Conservation (phyloP, 2,888 invertebrate species). For the Conus canariensis region DNA sequence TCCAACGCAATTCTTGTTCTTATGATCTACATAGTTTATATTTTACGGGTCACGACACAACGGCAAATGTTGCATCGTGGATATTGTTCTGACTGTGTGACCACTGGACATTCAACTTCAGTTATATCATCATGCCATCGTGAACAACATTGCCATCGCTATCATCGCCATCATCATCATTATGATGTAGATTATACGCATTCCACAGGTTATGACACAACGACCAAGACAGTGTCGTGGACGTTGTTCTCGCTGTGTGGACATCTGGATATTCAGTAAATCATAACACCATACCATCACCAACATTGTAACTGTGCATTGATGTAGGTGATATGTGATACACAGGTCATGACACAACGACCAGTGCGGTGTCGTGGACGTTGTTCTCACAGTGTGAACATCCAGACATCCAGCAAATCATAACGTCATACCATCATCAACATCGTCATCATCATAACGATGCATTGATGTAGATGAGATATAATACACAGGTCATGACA, state of each 20-base stretch:
- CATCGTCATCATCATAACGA: neutral
- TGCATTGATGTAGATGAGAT: neutral
- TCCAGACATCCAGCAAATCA: neutral
- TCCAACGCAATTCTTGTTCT: neutral
- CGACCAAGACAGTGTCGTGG: neutral
- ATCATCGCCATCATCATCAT: neutral
- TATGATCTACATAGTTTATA: neutral
- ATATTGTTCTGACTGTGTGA: neutral
- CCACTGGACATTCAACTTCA: neutral
- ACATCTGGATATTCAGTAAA: no score
- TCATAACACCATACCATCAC: no score
- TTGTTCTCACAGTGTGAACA: constrained; percentile 25
- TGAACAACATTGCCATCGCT: no score
- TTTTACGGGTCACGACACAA: neutral
- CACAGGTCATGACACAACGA: constrained; percentile 41
- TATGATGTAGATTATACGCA: neutral
- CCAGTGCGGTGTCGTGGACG: no score
- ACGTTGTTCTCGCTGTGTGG: neutral
- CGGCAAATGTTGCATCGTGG: neutral
- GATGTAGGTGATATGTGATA: no score
- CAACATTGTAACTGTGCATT: no score
- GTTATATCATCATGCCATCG: no score
- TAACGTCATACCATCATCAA: no score
- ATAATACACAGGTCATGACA: constrained; percentile 44
- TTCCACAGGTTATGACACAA: constrained; percentile 42